Conservation (phyloP, 2,113 vertebrate genomes). For the Cygnus buccinator region DNA sequence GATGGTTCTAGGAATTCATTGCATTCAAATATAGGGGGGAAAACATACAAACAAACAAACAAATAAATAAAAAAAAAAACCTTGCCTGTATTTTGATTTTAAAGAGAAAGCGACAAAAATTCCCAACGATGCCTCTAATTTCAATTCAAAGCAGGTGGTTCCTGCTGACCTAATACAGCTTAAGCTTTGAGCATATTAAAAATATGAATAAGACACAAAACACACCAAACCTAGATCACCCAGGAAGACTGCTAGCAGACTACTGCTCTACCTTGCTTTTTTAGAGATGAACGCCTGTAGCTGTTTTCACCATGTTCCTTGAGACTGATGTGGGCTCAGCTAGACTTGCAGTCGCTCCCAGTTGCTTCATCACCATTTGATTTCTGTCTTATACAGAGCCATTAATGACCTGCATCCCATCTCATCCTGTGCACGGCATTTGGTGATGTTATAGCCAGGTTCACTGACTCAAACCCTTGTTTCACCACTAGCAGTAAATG, state of each 20-base stretch:
- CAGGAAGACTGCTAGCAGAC: neutral
- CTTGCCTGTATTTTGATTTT: neutral
- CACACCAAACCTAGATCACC: neutral
- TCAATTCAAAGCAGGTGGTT: neutral
- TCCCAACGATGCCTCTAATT: neutral
- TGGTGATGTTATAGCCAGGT: neutral
- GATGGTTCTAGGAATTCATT: neutral
- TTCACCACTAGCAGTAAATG: neutral
- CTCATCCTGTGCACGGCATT: neutral
- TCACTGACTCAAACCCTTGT: neutral
- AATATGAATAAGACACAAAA: neutral
- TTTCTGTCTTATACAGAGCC: neutral
- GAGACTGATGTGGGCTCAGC: neutral
- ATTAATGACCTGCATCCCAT: neutral
- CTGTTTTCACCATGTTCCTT: neutral
- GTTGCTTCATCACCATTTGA: neutral
- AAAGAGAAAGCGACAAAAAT: neutral
- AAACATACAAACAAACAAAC: too few relatives aligned
- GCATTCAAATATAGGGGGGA: neutral
- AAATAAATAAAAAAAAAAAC: neutral
- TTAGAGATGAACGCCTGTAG: neutral
- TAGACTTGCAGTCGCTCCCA: neutral
- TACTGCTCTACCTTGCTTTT: neutral
- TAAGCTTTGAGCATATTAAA: neutral
- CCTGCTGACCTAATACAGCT: neutral